These are phyloP conservation scores for Synaphobranchus kaupii DNA, from an alignment of 2,797 vertebrate species.

Conservation along the genomic window DNA sequence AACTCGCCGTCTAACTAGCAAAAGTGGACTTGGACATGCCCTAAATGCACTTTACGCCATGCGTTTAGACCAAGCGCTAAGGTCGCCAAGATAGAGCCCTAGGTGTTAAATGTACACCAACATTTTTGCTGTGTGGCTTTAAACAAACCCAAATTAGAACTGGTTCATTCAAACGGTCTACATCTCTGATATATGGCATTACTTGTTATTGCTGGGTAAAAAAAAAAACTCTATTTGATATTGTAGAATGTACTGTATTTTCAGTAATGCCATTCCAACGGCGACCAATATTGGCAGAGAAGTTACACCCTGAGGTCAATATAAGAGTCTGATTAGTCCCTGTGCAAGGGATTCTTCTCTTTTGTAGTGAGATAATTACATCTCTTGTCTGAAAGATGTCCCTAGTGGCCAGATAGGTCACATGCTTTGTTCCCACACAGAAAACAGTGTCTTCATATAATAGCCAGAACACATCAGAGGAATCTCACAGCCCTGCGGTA, in stretches of 20 bases:
- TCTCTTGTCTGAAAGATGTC: conserved; percentile 3
- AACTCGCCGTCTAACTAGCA: too few species aligned
- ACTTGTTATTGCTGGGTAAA: background rate
- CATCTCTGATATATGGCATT: background rate
- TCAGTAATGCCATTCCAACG: background rate
- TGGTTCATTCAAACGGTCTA: background rate
- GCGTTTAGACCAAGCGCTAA: too few species aligned
- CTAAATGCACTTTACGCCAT: too few species aligned
- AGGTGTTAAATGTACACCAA: too few species aligned
- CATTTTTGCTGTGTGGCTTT: too few species aligned
- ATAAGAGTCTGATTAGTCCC: background rate
- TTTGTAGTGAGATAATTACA: background rate
- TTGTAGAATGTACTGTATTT: background rate
- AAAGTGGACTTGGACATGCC: too few species aligned
- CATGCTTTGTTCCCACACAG: background rate
- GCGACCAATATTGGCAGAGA: background rate
- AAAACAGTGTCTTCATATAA: background rate
- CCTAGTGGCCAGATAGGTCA: background rate
- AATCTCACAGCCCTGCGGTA: background rate
- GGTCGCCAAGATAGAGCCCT: too few species aligned
- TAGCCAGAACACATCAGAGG: background rate
- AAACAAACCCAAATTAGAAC: background rate
- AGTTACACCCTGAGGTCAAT: background rate
- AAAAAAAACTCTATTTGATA: background rate
- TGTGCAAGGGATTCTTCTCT: background rate